Evolutionary conservation across 2,888 invertebrate genomes (phyloP), one percentile per base, ranked within the genome.

Genomic region (Meta bourneti): DNA sequence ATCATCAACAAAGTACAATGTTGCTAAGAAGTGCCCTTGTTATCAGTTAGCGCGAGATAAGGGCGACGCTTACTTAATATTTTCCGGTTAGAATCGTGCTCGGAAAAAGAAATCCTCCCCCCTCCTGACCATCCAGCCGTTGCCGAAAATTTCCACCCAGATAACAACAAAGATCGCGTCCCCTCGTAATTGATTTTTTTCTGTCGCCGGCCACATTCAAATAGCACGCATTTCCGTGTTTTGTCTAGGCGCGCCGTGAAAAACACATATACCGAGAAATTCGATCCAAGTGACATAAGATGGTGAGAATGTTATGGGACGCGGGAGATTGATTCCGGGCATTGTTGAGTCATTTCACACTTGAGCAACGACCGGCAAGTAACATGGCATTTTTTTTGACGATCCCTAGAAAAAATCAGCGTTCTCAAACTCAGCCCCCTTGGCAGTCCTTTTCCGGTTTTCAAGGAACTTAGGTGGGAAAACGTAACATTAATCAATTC

Each of bases 1-100:
- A 91, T 91, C 90, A 91, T 82, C 86, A 91, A 52, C 86, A 86
- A 74, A 86, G 90, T 91, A 91, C 90, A 91, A 91, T 91, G 90
- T 86, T 91, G 81, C 90, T 52, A 78, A 78, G 90, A 90, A 79
- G 80, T 70, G 77, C 82, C 70, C 80, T 71, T 80, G 54, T 91
- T 91, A 91, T 91, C 90, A 86, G 86, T 77, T 81, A 54, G 82
- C 77, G 34, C 34, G 34, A 34, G 90, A 91, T 91, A 91, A 90
- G 85, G 61, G 8, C 74, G 70, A 52, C 34, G 51, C 89, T 90
- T 90, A 84, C 83, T 85, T 90, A 89, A 83, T 87, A 91, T 91
- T 91, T 91, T 91, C 86, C 86, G 86, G 86, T 91, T 91, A 72
- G 54, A 82, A 81, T 91, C 86, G 90, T 91, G 90, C 86, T 91